Evolutionary conservation across 1,140 invertebrate genomes (phyloP), one percentile per base, ranked within the genome.

Genomic region (Plectrocnemia conspersa): DNA sequence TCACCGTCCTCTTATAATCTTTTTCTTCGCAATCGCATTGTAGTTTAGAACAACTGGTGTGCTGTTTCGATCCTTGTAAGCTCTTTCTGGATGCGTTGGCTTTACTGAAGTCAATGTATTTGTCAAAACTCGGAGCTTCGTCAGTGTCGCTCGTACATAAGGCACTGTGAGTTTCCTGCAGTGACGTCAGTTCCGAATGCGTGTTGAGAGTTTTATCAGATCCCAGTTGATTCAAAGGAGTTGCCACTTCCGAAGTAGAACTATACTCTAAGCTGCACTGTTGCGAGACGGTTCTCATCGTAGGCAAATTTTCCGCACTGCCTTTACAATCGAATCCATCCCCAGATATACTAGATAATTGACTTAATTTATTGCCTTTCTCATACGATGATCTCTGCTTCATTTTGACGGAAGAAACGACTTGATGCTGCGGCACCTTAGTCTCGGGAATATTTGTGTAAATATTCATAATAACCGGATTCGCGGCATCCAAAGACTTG

Each of bases 371-470:
- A 21, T 64, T 64, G n/a, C 53, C 49, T 9, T 16, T 13, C 61
- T 74, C 65, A 42, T 54, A 46, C 27, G 58, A 29, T 1, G 71
- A 59, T 9, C 25, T 35, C 21, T 56, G 46, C 47, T 65, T 57
- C 52, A 72, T 70, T 0, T 71, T 62, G 18, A 73, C 25, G 38
- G 71, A 58, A 32, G 71, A 78, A 1, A 78, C 65, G 1, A 79
- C 63, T 63, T 79, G 77, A 55, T 80, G 79, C 62, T 80, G 77
- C 0, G 79, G 79, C 48, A 85, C 79, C 62, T 81, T 75, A 0
- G 83, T 84, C 66, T 83, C 81, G 0, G 82, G 84, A 10, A 86
- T 81, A 42, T 86, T 80, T 16, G 84, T 86, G 21, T 86, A 87
- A 52, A 84, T 87, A 59, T 86, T 87, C 59, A 86, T 83, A 23